Evolutionary conservation across 2,888 invertebrate species (phyloP), one percentile per base, ranked within the genome.

Genomic region (Amblyjoppa proteus): DNA sequence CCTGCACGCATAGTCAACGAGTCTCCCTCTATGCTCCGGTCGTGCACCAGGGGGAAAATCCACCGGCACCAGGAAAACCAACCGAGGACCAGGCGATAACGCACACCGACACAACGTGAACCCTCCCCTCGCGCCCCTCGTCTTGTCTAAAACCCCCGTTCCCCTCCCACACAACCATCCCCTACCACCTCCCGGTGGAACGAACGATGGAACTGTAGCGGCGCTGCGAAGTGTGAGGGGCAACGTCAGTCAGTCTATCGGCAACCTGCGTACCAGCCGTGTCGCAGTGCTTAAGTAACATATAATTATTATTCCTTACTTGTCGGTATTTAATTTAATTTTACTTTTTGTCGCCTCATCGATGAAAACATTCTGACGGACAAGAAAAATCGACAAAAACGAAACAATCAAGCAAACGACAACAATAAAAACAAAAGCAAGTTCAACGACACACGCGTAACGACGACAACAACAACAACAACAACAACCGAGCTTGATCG

Each of bases 231-330:
- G 88, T 82, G 76, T 83, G 80, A 68, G 85, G 76, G 80, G 80
- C 53, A 56, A 51, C 74, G 85, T 85, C 89, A 88, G 91, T 93
- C 93, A 94, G 94, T 94, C 92, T 93, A 93, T 94, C 94, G 93
- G 94, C 93, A 93, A 93, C 93, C 93, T 93, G 94, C 93, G 93
- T 90, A 93, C 92, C 90, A 92, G 89, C 90, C 91, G 93, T 92
- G 92, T 93, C 93, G 93, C 92, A 91, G 93, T 90, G 90, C 91
- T 93, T 92, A 92, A 91, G 92, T 92, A 92, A 92, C 89, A 91
- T 88, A 90, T 90, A 88, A 89, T 92, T 92, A 91, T 93, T 93
- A 91, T 93, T 90, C 88, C 85, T 92, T 92, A 89, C 88, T 91
- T 90, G 88, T 90, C 90, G 88, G 90, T 90, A 90, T 91, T 91